Base-by-base conservation (phyloP, 2,113 vertebrate genomes). In the Scytalopus superciliaris region DNA sequence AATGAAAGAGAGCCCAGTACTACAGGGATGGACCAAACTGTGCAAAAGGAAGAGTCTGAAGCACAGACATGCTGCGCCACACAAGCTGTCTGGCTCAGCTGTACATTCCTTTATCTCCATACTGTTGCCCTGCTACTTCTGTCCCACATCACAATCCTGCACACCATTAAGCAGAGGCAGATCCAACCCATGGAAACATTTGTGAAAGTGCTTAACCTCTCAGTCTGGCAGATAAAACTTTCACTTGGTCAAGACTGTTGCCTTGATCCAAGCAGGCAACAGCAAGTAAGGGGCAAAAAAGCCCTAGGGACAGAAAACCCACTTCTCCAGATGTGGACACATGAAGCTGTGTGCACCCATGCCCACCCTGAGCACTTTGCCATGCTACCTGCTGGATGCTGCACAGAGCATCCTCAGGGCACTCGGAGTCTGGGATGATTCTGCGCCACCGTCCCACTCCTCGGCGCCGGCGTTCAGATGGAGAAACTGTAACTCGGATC, bases 401-500 rank as follows among this genome's bases (percentile, higher is more conserved):
- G 94, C 99, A 99, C 55, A 97, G 86, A 24, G 94, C 75, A 39
- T 97, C 97, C 42, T 95, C 93, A 23, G 97, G 95, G 79, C 99
- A 99, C 87, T 98, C 97, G 0, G 97, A 97, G 73, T 99, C 99
- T 1, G 97, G 98, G 64, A 98, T 81, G 80, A 98, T 98, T 18
- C 98, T 97, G 19, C 97, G 97, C 57, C 93, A 96, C 52, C 98
- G 98, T 45, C 96, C 87, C 33, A 89, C 92, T 23, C 97, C 96
- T 81, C 98, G 96, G 11, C 94, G 97, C 81, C 82, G 97, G 16
- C 89, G 97, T 4, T 96, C 95, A 4, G 90, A 62, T 2, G 97
- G 97, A 45, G 97, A 97, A 89, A 99, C 64, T 0, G 98, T 99
- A 69, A 99, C 99, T 69, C 98, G 97, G 96, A 99, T 99, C 68